Evolutionary conservation across 2,888 invertebrate species (phyloP), one percentile per base, ranked within the genome.

Genomic region (Xestia c-nigrum): DNA sequence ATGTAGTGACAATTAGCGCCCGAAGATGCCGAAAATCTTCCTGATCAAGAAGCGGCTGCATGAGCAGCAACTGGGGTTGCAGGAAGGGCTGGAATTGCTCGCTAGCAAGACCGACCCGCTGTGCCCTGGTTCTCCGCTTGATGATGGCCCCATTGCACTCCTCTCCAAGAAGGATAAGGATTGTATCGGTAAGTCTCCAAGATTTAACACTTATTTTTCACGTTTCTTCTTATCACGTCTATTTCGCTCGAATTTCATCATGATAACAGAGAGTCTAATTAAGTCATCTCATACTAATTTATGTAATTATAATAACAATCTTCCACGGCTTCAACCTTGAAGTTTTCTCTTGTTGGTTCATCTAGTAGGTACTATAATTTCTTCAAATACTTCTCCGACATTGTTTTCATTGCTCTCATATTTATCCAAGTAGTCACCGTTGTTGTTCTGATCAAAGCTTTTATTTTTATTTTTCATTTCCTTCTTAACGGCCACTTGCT

Each of bases 21-120:
- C 86, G 91, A 96, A 96, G 92, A 99, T 99, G 99, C 99, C 99
- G 97, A 99, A 99, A 97, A 99, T 99, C 96, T 99, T 99, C 97
- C 96, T 98, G 91, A 98, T 99, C 92, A 99, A 99, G 97, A 98
- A 99, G 95, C 98, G 99, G 94, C 97, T 99, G 97, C 98, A 98
- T 91, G 98, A 98, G 98, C 99, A 99, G 97, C 99, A 99, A 96
- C 97, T 98, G 92, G 97, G 98, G 91, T 96, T 99, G 93, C 97
- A 98, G 95, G 98, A 98, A 95, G 97, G 98, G 85, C 98, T 98
- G 95, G 98, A 98, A 95, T 97, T 98, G 90, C 97, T 97, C 79
- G 96, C 97, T 88, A 93, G 94, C 91, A 98, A 98, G 94, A 94
- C 97, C 88, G 97, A 98, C 92, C 95, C 97, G 84, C 94, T 97